Percentiles rank a stretch among this genome's conserved stretches.
Evolutionary conservation across 2,888 invertebrate genomes (phyloP).

Genomic region (Cryptus viduatorius): DNA sequence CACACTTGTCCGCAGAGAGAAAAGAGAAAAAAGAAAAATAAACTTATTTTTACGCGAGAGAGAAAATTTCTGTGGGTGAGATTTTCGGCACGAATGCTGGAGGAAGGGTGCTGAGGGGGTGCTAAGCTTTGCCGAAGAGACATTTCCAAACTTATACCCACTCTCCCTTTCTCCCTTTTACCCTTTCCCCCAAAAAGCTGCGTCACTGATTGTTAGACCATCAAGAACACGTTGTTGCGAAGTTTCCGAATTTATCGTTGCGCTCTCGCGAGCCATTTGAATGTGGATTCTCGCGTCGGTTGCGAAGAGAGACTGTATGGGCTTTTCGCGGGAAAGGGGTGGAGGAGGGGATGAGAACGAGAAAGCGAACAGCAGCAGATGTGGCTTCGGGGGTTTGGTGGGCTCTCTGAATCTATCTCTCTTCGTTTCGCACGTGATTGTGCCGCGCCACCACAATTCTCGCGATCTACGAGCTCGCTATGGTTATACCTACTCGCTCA

Average conservation of each 20-base stretch:
- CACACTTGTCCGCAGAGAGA: not conserved
- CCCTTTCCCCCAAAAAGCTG: slow-evolving; percentile 2
- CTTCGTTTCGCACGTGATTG: slow-evolving; percentile 17
- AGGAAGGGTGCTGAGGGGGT: not conserved
- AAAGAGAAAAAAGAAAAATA: not conserved
- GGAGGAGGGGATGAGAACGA: slow-evolving; percentile 19
- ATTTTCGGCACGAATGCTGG: slow-evolving; percentile 5
- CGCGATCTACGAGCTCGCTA: slow-evolving; percentile 29
- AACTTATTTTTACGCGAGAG: slow-evolving; percentile 2
- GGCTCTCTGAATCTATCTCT: not conserved
- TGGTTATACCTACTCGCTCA: slow-evolving; percentile 5
- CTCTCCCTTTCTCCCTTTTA: slow-evolving; percentile 5
- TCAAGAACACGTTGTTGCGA: slow-evolving; percentile 60
- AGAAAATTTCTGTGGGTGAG: slow-evolving; percentile 9
- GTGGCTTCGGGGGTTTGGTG: slow-evolving; percentile 14
- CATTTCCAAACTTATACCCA: slow-evolving; percentile 31
- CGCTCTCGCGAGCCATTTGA: slow-evolving; percentile 47
- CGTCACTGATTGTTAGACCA: slow-evolving; percentile 60
- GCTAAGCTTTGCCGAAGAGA: slow-evolving; percentile 26
- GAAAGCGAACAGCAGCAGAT: slow-evolving; percentile 49
- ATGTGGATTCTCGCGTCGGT: slow-evolving; percentile 46
- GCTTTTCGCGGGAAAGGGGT: not conserved
- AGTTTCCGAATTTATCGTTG: slow-evolving; percentile 59
- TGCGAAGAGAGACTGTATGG: slow-evolving; percentile 17
- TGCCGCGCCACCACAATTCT: slow-evolving; percentile 27